phyloP scores from a whole-genome alignment of 2,888 invertebrate genomes.

The Nemapogon koenigi region DNA sequence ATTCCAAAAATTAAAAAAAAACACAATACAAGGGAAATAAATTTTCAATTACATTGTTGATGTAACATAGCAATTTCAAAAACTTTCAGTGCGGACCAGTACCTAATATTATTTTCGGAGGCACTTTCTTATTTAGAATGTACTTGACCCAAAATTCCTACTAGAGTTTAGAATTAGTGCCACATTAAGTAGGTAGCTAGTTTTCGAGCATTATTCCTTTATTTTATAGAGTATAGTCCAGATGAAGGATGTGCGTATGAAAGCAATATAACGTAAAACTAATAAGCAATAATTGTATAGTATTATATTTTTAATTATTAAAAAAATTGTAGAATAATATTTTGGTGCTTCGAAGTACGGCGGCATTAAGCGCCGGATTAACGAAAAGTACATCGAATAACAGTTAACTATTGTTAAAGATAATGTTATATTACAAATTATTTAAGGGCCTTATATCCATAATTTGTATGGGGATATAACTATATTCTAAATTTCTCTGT shows the following conservation, averaged over 20 bases:
- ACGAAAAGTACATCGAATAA: conserved; percentile 40
- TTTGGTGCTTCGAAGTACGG: conserved; percentile 54
- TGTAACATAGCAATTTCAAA: too few species aligned
- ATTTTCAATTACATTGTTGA: too few species aligned
- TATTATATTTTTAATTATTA: conserved; percentile 33
- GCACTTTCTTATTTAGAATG: neutral
- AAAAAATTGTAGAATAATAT: conserved; percentile 43
- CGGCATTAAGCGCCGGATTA: conserved; percentile 20
- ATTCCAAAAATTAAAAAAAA: too few species aligned
- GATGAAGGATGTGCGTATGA: conserved; percentile 43
- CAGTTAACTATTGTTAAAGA: conserved; percentile 23
- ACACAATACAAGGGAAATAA: too few species aligned
- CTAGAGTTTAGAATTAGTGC: neutral
- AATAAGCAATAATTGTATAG: conserved; percentile 56
- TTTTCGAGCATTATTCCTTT: neutral
- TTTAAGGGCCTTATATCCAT: too few species aligned
- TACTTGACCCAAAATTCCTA: neutral
- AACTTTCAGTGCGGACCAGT: too few species aligned
- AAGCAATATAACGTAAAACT: conserved; percentile 57
- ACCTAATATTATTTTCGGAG: too few species aligned
- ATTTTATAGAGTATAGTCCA: conserved; percentile 12
- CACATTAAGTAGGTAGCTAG: too few species aligned
- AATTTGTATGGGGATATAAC: too few species aligned
- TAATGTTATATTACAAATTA: conserved; percentile 23
- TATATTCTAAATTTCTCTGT: too few species aligned